These are phyloP conservation scores for Sebastes matsubarae DNA, from an alignment of 2,797 vertebrate genomes.

Conservation along the genomic window DNA sequence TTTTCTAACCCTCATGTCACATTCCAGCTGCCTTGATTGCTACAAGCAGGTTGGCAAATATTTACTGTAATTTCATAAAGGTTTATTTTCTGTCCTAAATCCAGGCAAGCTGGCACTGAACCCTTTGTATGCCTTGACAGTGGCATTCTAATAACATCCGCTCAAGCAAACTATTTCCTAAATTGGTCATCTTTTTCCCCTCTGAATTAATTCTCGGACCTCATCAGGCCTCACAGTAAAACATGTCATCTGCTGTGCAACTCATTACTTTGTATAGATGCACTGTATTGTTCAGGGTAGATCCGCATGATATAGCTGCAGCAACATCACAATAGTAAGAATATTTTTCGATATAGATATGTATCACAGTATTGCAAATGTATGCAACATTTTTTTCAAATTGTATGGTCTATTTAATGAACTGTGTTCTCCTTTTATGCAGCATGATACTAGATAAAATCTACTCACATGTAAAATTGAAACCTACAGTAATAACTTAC, in stretches of 20 bases:
- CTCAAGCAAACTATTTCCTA: not conserved
- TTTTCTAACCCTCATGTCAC: constrained; percentile 71
- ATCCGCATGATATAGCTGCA: not conserved
- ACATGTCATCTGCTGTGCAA: not conserved
- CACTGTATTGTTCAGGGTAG: not conserved
- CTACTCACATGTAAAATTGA: not conserved
- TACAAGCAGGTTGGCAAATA: constrained; percentile 77
- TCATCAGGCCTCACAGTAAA: not conserved
- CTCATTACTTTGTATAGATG: not conserved
- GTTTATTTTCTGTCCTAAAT: constrained; percentile 75
- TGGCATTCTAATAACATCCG: constrained; percentile 1
- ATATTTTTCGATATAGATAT: not conserved
- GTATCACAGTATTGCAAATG: not conserved
- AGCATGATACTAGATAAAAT: not conserved
- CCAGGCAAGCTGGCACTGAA: constrained; percentile 43
- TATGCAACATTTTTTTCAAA: not conserved
- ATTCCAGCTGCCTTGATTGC: constrained; percentile 70
- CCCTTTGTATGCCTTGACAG: constrained; percentile 31
- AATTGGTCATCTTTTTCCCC: not conserved
- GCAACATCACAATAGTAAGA: not conserved
- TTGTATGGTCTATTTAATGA: not conserved
- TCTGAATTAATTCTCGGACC: not conserved
- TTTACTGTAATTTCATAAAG: constrained; percentile 79
- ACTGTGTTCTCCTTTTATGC: not conserved
- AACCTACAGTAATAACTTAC: not conserved